phyloP scores from a whole-genome alignment of 2,888 invertebrate genomes.

The Schizotus pectinicornis region DNA sequence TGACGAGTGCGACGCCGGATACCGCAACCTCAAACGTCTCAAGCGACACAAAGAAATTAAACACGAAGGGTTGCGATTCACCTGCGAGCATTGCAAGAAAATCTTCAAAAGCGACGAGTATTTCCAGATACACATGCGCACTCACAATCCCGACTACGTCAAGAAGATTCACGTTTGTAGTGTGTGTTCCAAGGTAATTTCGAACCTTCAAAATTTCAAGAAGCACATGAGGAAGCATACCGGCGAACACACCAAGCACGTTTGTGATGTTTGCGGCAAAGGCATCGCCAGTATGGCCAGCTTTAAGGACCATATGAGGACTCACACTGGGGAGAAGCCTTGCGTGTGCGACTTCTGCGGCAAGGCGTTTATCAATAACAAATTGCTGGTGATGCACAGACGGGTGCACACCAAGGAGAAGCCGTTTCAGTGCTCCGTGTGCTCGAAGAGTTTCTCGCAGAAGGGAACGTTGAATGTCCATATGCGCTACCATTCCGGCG shows the following conservation, averaged over 20 bases:
- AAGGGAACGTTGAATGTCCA: constrained; percentile 55
- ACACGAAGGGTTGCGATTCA: background rate
- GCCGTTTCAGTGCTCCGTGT: constrained; percentile 59
- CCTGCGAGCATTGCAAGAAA: constrained; percentile 1
- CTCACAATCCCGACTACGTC: too few relatives aligned
- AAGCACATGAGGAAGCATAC: too few relatives aligned
- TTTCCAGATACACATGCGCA: background rate
- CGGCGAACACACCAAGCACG: too few relatives aligned
- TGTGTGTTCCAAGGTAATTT: too few relatives aligned
- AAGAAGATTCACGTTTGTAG: too few relatives aligned
- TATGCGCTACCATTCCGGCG: constrained; percentile 61
- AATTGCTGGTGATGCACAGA: constrained; percentile 55
- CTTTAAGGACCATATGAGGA: too few relatives aligned
- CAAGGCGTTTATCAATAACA: constrained; percentile 55
- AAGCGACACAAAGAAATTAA: background rate
- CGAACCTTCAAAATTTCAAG: too few relatives aligned
- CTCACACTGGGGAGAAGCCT: constrained; percentile 41
- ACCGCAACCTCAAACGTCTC: too few relatives aligned
- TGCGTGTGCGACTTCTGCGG: constrained; percentile 58
- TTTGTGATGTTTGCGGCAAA: too few relatives aligned
- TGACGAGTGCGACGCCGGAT: too few relatives aligned
- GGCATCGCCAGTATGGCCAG: too few relatives aligned
- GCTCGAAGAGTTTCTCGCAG: constrained; percentile 58
- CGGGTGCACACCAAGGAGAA: constrained; percentile 57
- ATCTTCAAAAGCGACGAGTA: background rate